A percentile compares a stretch with the other conserved stretches of the same genome.
These are phyloP conservation scores for Drosophila serrata DNA, from an alignment of 1,140 invertebrate species.

Conservation along the genomic window DNA sequence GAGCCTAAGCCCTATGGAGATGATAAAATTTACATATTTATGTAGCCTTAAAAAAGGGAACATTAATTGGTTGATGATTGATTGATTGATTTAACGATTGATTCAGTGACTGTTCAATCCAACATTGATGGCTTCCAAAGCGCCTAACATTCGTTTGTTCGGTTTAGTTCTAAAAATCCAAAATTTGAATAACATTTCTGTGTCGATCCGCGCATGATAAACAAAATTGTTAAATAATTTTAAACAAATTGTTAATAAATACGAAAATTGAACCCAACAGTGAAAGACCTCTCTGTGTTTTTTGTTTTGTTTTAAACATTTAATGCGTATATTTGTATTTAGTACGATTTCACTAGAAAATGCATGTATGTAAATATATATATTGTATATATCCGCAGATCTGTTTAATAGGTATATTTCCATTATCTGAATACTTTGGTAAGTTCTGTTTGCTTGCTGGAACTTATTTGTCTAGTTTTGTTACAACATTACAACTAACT, in stretches of 20 bases:
- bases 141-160: conserved; percentile 68
- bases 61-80: conserved; percentile 53
- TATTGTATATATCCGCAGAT: conserved; percentile 34
- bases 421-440: conserved; percentile 76
- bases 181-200: conserved; percentile 72
- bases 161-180: conserved; percentile 60
- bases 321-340: conserved; percentile 60
- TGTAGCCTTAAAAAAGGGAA: conserved; percentile 78
- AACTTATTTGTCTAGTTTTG: conserved; percentile 57
- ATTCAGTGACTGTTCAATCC: conserved; percentile 58
- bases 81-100: conserved; percentile 52
- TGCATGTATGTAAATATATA: conserved; percentile 81
- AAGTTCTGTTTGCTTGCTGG: conserved; percentile 52
- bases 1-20: conserved; percentile 38
- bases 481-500: conserved; percentile 41
- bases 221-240: conserved; percentile 84
- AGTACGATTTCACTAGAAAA: conserved; percentile 80
- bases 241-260: conserved; percentile 78
- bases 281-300: conserved; percentile 6
- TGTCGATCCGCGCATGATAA: conserved; percentile 57
- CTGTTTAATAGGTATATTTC: conserved; percentile 49
- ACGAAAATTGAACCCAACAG: conserved; percentile 67
- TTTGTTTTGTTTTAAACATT: conserved; percentile 41
- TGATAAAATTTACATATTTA: conserved; percentile 70
- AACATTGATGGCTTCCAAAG: conserved; percentile 45